Evolutionary conservation across 2,797 vertebrate species (phyloP), one percentile per base, ranked within the genome.

Genomic region (Macropodus opercularis): DNA sequence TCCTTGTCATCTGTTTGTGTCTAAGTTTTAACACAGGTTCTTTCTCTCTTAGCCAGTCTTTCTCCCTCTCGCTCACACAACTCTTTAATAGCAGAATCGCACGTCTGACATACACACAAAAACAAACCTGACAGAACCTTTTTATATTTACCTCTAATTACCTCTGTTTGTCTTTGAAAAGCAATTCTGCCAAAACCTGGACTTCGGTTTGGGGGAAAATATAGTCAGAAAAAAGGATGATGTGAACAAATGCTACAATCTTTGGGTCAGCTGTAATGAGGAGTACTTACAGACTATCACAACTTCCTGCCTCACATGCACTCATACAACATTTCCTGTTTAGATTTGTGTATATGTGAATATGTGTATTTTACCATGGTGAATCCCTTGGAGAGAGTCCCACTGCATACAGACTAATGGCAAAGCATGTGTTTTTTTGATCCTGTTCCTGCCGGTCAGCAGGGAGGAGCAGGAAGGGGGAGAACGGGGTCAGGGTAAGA

Each of bases 321-420:
- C 51, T 66, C 23, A 60, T 61, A 51, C 58, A 55, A 67, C 43
- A 57, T 59, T 84, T 86, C 83, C 84, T 85, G 77, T 87, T 75
- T 80, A 79, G 49, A 53, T 58, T 43, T 46, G 59, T 54, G 52
- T 34, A 26, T 76, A 12, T 67, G 62, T 38, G 46, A 46, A 40
- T 58, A 47, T 54, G 51, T 42, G 43, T 46, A 41, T 46, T 36
- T 46, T 43, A 34, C 9, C 23, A 13, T 41, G 50, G 52, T 55
- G 54, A 3, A 34, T 22, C 18, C 50, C 43, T 61, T 18, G 54
- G 59, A 78, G 27, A 68, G 38, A 41, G 46, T 60, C 65, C 70
- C 32, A 36, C 46, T 52, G 67, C 63, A 46, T 23, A 48, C 58
- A 70, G 58, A 60, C 15, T 64, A 76, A 80, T 72, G 79, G 62